Percentiles rank a stretch among this genome's conserved stretches.
Conservation (phyloP, 1,140 invertebrate species). For the Zophobas morio region DNA sequence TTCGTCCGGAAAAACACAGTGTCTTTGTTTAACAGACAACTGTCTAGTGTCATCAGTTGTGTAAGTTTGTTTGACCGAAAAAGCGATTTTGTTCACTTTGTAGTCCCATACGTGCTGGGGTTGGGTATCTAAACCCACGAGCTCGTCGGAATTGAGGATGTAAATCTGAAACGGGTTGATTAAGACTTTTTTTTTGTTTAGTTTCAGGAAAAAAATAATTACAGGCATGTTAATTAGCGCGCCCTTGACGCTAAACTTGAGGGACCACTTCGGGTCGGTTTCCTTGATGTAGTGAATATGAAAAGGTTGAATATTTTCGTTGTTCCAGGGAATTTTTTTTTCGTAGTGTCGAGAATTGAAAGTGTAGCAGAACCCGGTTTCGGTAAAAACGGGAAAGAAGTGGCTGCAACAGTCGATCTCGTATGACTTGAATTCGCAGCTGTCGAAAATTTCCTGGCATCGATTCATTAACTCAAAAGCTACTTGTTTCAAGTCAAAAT, state of each 20-base stretch:
- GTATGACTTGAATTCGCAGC: conserved; percentile 76
- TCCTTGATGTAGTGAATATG: conserved; percentile 73
- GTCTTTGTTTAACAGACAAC: conserved; percentile 75
- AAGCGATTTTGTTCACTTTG: conserved; percentile 74
- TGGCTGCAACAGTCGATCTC: conserved; percentile 69
- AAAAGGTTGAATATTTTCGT: conserved; percentile 66
- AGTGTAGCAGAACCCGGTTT: conserved; percentile 79
- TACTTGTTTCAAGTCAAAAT: not conserved
- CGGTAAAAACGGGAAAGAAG: conserved; percentile 77
- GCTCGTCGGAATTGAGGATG: conserved; percentile 78
- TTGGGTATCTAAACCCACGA: conserved; percentile 75
- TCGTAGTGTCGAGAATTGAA: conserved; percentile 76
- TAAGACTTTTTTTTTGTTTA: too few relatives aligned
- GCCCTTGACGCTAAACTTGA: conserved; percentile 70
- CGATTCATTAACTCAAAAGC: conserved; percentile 70
- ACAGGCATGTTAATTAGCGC: conserved; percentile 59
- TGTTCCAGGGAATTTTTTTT: conserved; percentile 68
- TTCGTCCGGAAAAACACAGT: conserved; percentile 78
- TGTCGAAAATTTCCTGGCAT: conserved; percentile 72
- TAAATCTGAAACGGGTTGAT: conserved; percentile 70
- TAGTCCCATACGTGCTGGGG: conserved; percentile 79
- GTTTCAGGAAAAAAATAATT: not conserved
- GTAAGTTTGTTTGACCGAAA: conserved; percentile 80
- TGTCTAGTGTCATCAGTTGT: conserved; percentile 79
- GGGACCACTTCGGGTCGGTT: conserved; percentile 75